Evolutionary conservation across 2,888 invertebrate genomes (phyloP), one percentile per base, ranked within the genome.

Genomic region (Sthenelais limicola): DNA sequence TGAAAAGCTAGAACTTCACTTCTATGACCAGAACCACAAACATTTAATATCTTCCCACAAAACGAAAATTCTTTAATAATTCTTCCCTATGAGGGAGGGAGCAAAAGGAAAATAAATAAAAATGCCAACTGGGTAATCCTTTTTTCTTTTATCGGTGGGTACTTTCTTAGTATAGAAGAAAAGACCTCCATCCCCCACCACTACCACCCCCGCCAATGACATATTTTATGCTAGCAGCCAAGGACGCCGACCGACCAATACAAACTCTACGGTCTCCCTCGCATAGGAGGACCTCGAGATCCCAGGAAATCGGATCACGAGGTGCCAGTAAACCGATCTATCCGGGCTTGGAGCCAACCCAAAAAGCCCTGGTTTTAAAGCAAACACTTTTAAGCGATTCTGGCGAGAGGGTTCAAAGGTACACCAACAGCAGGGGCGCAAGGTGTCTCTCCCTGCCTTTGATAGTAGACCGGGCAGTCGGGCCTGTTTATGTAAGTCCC

Each of bases 341-440:
- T n/a, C 9, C 32, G 30, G 56, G 56, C 56, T 28, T n/a, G 56
- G n/a, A 30, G 56, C 56, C 56, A 56, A 56, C 30, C 56, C 56
- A 33, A 56, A 56, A 56, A 56, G 56, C 30, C 56, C 28, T 56
- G 56, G 56, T 56, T 56, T 56, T 56, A 56, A 56, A 56, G 56
- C 56, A 56, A 56, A 56, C 56, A 56, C 56, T 33, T 56, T 56
- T 56, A 56, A 56, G 56, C 56, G 56, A 56, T 56, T 33, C 56
- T 21, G 56, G 32, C 33, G 56, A 9, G 56, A 33, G 4, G 56
- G 56, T 56, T 56, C 56, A 56, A 56, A 56, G 56, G 56, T 56
- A 33, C 28, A 32, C 30, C 56, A 56, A 56, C 56, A 56, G 2
- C n/a, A 32, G 32, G 32, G 24, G 15, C 12, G 5, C 28, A 15